Percentiles rank a stretch among this genome's conserved stretches.
phyloP scores from a whole-genome alignment of 2,888 invertebrate species.

The Drosophila colorata region DNA sequence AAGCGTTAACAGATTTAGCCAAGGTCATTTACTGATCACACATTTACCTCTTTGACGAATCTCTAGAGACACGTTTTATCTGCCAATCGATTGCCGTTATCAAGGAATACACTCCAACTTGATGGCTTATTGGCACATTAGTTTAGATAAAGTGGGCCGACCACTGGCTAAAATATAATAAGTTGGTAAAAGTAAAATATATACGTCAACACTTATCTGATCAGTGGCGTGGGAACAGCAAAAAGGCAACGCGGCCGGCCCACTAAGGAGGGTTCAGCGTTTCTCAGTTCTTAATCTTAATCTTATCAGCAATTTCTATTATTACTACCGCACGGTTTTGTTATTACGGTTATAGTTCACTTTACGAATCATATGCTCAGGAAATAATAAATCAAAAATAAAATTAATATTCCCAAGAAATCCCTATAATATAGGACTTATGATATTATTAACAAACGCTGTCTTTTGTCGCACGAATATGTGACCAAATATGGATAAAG shows the following conservation, averaged over 20 bases:
- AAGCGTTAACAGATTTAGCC: background rate
- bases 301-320: constrained; percentile 20
- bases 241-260: background rate
- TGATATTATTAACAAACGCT: background rate
- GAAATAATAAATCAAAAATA: constrained; percentile 21
- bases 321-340: background rate
- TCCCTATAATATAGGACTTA: too few species aligned
- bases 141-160: constrained; percentile 10
- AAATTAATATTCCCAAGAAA: background rate
- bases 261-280: background rate
- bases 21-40: background rate
- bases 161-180: background rate
- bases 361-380: constrained; percentile 3
- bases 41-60: too few species aligned
- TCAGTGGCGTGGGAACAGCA: constrained; percentile 35
- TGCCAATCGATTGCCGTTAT: constrained; percentile 20
- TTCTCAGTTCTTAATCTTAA: constrained; percentile 2
- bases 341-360: background rate
- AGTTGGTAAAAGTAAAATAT: background rate
- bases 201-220: constrained; percentile 17
- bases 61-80: background rate
- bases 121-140: constrained; percentile 17
- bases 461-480: too few species aligned
- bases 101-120: constrained; percentile 8
- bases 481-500: too few species aligned